Base-by-base conservation (phyloP, 2,797 vertebrate species). In the Takifugu ocellatus region DNA sequence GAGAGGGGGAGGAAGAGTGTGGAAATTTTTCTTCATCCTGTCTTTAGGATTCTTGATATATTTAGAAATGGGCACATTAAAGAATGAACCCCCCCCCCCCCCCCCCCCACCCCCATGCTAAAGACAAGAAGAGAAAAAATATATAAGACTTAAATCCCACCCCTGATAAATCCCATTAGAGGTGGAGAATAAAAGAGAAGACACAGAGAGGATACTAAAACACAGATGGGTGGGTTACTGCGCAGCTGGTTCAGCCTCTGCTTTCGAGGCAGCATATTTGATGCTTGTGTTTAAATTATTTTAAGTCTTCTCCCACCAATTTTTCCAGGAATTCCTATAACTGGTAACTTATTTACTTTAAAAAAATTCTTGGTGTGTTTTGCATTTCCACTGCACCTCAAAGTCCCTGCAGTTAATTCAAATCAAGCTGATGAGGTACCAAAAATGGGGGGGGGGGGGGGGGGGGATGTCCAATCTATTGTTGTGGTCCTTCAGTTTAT, bases 11-110 rank as follows among this genome's bases (percentile, higher is more conserved):
- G 55, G 59, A 42, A 52, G 53, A 50, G 16, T 29, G 44, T 46
- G 44, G 12, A 14, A 1, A n/a, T 45, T 61, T 61, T 56, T 16
- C 42, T 21, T 21, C 25, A 24, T 26, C 62, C 71, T 63, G 73
- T 82, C 79, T 82, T 84, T 85, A 89, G 82, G 75, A 88, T 87
- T 77, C 52, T 63, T 67, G 81, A 79, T 88, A 85, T 84, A 86
- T 87, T 87, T 89, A 86, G 81, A 86, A 83, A 82, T 68, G 68
- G 65, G 61, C 56, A 80, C 72, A 75, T 81, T 82, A 83, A 81
- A 84, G 71, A 72, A 70, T 68, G 73, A 81, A 73, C 63, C 51
- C 66, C 68, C 44, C 5, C 5, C 29, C 5, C 29, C 29, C 31
- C 31, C 31, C 31, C 62, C 76, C n/a, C n/a, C 58, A 65, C 56